These are phyloP conservation scores for Phalacrocorax pelagicus DNA, from an alignment of 2,113 vertebrate species.

Conservation along the genomic window DNA sequence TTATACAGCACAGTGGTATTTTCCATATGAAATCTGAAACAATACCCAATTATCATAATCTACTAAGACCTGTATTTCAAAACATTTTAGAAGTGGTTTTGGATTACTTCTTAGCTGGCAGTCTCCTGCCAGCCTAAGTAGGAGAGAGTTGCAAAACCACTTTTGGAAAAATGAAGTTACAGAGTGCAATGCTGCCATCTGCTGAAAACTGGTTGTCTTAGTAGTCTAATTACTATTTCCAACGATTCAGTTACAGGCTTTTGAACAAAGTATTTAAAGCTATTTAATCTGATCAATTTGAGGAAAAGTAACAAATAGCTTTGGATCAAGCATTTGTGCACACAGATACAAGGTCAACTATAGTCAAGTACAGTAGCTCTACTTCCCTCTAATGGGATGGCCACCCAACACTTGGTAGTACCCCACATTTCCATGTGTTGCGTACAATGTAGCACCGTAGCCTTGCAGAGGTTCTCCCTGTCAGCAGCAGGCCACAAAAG, in stretches of 20 bases:
- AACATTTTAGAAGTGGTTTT: constrained; percentile 41
- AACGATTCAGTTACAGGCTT: not conserved
- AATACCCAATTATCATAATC: constrained; percentile 27
- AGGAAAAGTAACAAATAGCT: not conserved
- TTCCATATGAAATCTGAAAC: constrained; percentile 33
- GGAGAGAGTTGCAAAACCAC: not conserved
- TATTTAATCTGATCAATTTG: not conserved
- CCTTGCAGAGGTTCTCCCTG: not conserved
- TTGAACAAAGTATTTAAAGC: not conserved
- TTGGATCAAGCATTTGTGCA: not conserved
- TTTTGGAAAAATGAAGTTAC: not conserved
- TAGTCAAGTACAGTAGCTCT: not conserved
- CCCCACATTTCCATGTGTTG: rapidly evolving
- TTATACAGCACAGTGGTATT: not conserved
- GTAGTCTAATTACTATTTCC: not conserved
- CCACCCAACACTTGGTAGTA: not conserved
- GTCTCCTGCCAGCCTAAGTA: not conserved
- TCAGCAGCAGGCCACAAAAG: not conserved
- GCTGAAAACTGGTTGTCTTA: not conserved
- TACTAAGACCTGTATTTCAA: constrained; percentile 22
- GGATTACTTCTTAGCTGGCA: not conserved
- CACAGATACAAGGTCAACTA: not conserved
- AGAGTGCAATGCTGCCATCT: constrained; percentile 68
- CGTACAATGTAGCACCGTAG: rapidly evolving
- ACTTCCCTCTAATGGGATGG: not conserved